Evolutionary conservation across 2,797 vertebrate species (phyloP).

Genomic region (Miichthys miiuy): DNA sequence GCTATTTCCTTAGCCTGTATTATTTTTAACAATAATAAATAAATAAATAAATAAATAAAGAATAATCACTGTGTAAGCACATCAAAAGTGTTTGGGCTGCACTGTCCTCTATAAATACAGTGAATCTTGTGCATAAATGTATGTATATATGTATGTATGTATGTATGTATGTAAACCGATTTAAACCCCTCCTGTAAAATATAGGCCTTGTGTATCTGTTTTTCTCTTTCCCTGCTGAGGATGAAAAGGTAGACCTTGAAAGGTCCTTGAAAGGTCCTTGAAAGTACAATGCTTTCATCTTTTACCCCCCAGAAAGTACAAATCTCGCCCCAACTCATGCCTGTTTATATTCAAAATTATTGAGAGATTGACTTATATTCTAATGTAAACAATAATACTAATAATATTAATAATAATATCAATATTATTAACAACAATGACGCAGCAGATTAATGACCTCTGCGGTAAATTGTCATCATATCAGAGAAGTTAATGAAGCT

Average conservation of each 20-base stretch:
- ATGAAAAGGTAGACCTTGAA: background rate
- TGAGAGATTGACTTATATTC: no score
- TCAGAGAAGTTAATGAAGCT: conserved; percentile 16
- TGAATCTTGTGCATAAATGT: background rate
- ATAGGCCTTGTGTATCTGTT: no score
- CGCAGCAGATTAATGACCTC: conserved; percentile 17
- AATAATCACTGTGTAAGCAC: background rate
- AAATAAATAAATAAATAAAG: background rate
- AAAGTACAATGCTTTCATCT: no score
- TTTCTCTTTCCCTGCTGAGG: background rate
- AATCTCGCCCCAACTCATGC: background rate
- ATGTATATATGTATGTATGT: no score
- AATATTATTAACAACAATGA: background rate
- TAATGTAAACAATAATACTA: no score
- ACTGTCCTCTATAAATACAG: no score
- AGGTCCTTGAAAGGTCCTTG: background rate
- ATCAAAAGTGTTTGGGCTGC: no score
- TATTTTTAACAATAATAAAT: no score
- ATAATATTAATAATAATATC: no score
- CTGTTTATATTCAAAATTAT: background rate
- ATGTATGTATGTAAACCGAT: no score
- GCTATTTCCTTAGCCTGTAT: no score
- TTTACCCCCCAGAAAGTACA: background rate
- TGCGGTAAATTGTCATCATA: conserved; percentile 25
- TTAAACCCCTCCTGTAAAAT: no score